phyloP scores from a whole-genome alignment of 1,140 invertebrate genomes.

The Drosophila azteca region DNA sequence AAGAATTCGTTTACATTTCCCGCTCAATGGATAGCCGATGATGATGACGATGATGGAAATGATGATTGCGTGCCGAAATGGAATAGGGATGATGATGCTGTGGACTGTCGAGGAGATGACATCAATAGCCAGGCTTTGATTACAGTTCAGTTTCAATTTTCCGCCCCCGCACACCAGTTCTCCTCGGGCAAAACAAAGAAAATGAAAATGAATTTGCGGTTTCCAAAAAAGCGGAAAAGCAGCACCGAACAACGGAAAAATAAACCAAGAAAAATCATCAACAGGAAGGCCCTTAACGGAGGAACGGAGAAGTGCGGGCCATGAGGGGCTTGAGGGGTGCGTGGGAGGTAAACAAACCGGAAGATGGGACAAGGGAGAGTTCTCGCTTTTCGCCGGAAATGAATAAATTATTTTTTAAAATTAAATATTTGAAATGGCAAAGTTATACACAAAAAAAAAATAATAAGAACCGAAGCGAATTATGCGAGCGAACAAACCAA shows the following conservation, averaged over 20 bases:
- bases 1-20: constrained; percentile 73
- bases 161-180: not conserved
- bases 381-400: constrained; percentile 57
- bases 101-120: constrained; percentile 33
- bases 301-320: not conserved
- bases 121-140: constrained; percentile 74
- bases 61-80: constrained; percentile 1
- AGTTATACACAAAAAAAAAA: constrained; percentile 66
- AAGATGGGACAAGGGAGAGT: not conserved
- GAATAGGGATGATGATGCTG: constrained; percentile 9
- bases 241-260: constrained; percentile 13
- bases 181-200: constrained; percentile 42
- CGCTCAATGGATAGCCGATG: constrained; percentile 23
- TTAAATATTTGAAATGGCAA: constrained; percentile 80
- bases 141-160: constrained; percentile 74
- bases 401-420: constrained; percentile 79
- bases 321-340: too few relatives aligned
- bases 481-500: constrained; percentile 53
- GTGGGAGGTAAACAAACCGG: not conserved
- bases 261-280: constrained; percentile 46
- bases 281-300: constrained; percentile 17
- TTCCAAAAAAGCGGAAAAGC: constrained; percentile 16
- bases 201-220: constrained; percentile 65
- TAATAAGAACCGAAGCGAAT: constrained; percentile 62
- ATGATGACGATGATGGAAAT: constrained; percentile 24